These are phyloP conservation scores for Echeneis naucrates DNA, from an alignment of 2,797 vertebrate species.

Conservation along the genomic window DNA sequence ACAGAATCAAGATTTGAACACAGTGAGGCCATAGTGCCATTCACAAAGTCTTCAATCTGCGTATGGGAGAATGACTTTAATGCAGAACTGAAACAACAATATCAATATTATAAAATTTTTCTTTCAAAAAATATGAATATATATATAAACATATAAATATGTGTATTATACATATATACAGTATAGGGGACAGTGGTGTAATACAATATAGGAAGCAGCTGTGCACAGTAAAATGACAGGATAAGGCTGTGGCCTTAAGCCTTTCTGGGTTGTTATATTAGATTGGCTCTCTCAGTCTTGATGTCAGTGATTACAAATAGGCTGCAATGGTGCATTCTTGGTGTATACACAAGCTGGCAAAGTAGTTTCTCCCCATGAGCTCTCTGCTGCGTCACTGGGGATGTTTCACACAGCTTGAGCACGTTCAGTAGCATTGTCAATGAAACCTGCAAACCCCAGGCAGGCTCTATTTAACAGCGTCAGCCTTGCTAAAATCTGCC, in stretches of 20 bases:
- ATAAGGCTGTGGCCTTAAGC: slow-evolving; percentile 26
- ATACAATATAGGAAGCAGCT: not conserved
- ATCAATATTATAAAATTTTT: not conserved
- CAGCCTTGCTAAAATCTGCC: slow-evolving; percentile 49
- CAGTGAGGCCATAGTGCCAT: no score
- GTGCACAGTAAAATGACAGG: not conserved
- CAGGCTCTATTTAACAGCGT: slow-evolving; percentile 52
- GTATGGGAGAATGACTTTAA: no score
- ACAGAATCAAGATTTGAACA: no score
- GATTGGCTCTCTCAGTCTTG: slow-evolving; percentile 56
- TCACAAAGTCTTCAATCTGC: no score
- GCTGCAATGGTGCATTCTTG: slow-evolving; percentile 58
- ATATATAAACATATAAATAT: no score
- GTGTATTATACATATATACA: no score
- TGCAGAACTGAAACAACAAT: no score
- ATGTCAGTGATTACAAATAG: slow-evolving; percentile 65
- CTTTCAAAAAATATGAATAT: not conserved
- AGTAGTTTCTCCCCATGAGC: slow-evolving; percentile 51
- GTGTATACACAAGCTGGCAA: slow-evolving; percentile 56
- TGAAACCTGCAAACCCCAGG: slow-evolving; percentile 53
- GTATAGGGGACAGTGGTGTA: not conserved
- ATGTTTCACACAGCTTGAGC: slow-evolving; percentile 60
- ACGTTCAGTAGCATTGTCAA: slow-evolving; percentile 54
- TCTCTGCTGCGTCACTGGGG: slow-evolving; percentile 60
- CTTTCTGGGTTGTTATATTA: slow-evolving; percentile 60